Conservation (phyloP, 1,140 invertebrate species). For the Cherax destructor region DNA sequence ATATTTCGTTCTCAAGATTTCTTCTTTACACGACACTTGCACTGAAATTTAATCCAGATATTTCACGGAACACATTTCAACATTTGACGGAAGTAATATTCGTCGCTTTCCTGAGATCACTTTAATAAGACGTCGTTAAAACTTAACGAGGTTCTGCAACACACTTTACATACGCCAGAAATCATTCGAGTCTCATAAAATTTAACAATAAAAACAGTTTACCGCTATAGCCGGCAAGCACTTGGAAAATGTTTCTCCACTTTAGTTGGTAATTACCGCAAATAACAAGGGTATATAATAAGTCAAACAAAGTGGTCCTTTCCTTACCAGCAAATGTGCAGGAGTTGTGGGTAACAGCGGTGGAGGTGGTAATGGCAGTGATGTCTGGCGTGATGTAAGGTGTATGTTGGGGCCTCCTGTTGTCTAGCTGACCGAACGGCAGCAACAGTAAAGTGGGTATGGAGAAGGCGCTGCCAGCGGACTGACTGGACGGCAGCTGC, state of each 20-base stretch:
- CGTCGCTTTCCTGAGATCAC: background rate
- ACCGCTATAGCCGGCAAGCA: background rate
- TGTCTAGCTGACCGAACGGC: no score
- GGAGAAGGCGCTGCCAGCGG: no score
- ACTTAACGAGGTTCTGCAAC: background rate
- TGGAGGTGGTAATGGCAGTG: background rate
- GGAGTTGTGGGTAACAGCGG: background rate
- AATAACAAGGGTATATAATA: background rate
- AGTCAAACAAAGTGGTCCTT: background rate
- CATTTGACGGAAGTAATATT: background rate
- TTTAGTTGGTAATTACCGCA: background rate
- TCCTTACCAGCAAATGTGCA: background rate
- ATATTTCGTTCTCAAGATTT: no score
- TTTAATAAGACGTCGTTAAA: background rate
- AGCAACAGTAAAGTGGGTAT: no score
- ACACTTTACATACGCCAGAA: background rate
- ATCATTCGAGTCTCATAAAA: background rate
- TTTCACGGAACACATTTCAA: no score
- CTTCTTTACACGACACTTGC: no score
- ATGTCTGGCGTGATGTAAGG: background rate
- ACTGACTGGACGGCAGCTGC: no score
- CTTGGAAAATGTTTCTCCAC: background rate
- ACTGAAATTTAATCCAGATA: no score
- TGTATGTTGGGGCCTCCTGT: no score
- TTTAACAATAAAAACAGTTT: background rate